Evolutionary conservation across 2,888 invertebrate genomes (phyloP), one percentile per base, ranked within the genome.

Genomic region (Leucophenga maculata): DNA sequence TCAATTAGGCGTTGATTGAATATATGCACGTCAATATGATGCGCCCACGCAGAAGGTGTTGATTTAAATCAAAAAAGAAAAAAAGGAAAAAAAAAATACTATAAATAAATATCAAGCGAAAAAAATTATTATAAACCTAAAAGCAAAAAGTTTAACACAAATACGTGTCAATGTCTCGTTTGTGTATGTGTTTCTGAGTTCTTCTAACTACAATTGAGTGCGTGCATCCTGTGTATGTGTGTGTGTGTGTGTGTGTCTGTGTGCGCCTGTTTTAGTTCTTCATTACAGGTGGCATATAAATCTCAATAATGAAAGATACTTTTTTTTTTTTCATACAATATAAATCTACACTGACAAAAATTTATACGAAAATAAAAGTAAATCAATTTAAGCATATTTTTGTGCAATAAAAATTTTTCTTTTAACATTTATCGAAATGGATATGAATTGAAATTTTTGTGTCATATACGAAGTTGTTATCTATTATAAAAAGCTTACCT

Each of bases 211-310:
- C 39, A 39, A 39, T 39, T 65, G 31, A n/a, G 13, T 65, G 18
- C 16, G 54, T 65, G 16, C 52, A 32, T 52, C 54, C 54, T 65
- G 39, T 65, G 16, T 52, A 16, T 39, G 32, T 65, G 16, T 31
- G 52, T n/a, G 8, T 13, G 14, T 16, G 32, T 65, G 18, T 31
- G 14, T 44, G 39, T 32, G 22, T 66, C 39, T 68, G 57, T 55
- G 67, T 57, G 16, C 52, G 65, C 66, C 32, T 71, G 13, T 69
- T 65, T 73, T 74, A 71, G 69, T 72, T 65, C 72, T 71, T 62
- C 77, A 68, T 77, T 84, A 85, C 84, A 85, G 84, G 85, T 85
- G 85, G 84, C 80, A 77, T 67, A 84, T 78, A 78, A 79, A 84
- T 78, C 75, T 78, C 73, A 67, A 75, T 76, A 74, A 72, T 75